Evolutionary conservation across 64 coral and sea anemone genomes (phyloP), one percentile per base, ranked within the genome.

Genomic region (Anthopleura sola): DNA sequence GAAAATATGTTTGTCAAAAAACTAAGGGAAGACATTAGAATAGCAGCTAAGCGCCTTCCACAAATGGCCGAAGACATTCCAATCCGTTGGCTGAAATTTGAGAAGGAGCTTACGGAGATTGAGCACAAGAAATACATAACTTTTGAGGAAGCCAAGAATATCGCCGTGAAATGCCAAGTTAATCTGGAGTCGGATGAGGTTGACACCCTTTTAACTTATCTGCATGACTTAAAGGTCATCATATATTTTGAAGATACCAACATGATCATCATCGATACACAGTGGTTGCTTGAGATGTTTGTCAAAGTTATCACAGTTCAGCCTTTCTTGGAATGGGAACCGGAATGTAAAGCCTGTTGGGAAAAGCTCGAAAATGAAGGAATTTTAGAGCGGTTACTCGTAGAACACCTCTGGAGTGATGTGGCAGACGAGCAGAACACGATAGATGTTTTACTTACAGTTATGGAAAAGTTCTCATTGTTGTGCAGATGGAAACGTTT

Each of bases 241-340:
- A 55, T 55, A 14, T 84, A 84, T 31, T 84, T 84, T 26, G 40
- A 84, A 34, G 31, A 84, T 20, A 84, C n/a, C 28, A 36, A 84
- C 13, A 29, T 84, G 82, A 36, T 84, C 32, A 57, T 84, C 24
- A 55, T 60, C 10, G 50, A 84, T 60, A 36, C 55, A 12, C 82
- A 84, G 34, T 84, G 82, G 82, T 18, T 84, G 49, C n/a, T 84
- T 12, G 82, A 84, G 34, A 51, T 84, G 82, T 60, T 84, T 55
- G 55, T 24, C 28, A 57, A 84, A 21, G 49, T 84, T 12, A 84
- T 84, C 48, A 84, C 82, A 5, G 75, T 77, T 19, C 21, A 62
- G 58, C 75, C 75, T 37, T 34, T 55, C 24, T 31, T 36, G 13
- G 23, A 14, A 21, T 84, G 54, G 34, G 6, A 84, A 32, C 11